Evolutionary conservation across 2,888 invertebrate species (phyloP), one percentile per base, ranked within the genome.

Genomic region (Brassicogethes aeneus): DNA sequence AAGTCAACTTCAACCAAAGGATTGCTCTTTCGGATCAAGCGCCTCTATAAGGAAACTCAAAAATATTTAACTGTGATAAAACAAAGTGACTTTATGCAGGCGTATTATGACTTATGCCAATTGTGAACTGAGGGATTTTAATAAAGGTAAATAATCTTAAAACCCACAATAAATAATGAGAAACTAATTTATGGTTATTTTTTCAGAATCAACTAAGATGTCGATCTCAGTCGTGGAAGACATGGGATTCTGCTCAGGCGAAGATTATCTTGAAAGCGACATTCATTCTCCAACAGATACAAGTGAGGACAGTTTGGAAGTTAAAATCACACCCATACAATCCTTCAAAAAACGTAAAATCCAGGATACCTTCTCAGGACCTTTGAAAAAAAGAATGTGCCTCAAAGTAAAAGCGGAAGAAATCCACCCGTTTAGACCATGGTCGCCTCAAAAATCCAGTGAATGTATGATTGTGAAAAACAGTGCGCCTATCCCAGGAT

Each of bases 381-480:
- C 86, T 0, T 72, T 82, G 0, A 82, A 85, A 63, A 87, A 87
- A 61, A 74, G 85, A 33, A 77, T 80, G 59, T 76, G 81, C 17
- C 71, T 78, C 42, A 70, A 72, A 53, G 52, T 59, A 15, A 62
- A 62, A 43, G 59, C 56, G 10, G 60, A 64, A 44, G 68, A 47
- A 68, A 71, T 47, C 67, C 73, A 41, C 57, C 72, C 74, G 1
- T 85, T 79, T 62, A 66, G 82, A 47, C 81, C 82, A 3, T 85
- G 83, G 84, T 82, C 79, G 43, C 46, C 36, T 39, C 43, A 42
- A 7, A 45, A 41, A 15, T 2, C 2, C 17, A 40, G 37, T 14
- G 43, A 48, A 17, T 40, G 41, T 10, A 10, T 14, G 3, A 14
- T 3, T 5, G 13, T 15, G 8, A 35, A 14, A 5, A 29, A 3